These are phyloP conservation scores for Eupsittula cactorum DNA, from an alignment of 2,113 vertebrate genomes.

Conservation along the genomic window DNA sequence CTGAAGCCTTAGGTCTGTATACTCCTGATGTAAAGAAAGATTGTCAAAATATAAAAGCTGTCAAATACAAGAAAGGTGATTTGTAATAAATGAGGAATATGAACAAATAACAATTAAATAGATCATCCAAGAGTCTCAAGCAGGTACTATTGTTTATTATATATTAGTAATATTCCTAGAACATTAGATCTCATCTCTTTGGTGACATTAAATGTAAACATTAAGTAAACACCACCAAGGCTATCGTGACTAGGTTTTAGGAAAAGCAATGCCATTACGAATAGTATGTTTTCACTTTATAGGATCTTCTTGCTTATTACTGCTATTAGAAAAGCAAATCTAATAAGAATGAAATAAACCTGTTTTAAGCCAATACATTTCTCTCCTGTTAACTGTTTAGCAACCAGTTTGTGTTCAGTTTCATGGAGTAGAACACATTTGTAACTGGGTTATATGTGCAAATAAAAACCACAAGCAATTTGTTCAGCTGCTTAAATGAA, in stretches of 20 bases:
- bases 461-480: background rate
- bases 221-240: background rate
- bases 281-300: background rate
- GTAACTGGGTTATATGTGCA: background rate
- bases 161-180: background rate
- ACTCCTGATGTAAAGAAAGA: background rate
- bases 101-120: background rate
- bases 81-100: background rate
- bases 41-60: background rate
- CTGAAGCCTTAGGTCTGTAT: background rate
- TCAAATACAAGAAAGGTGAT: background rate
- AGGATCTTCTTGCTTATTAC: background rate
- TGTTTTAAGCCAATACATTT: background rate
- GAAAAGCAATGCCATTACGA: background rate
- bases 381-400: background rate
- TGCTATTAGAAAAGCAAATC: background rate
- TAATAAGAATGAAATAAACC: background rate
- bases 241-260: background rate
- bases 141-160: background rate
- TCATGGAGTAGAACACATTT: background rate
- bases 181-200: background rate
- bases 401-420: background rate
- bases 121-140: background rate
- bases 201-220: background rate
- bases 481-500: background rate